Percentiles rank a stretch among this genome's conserved stretches.
These are phyloP conservation scores for Sebastes paucispinis DNA, from an alignment of 2,797 vertebrate species.

Conservation along the genomic window DNA sequence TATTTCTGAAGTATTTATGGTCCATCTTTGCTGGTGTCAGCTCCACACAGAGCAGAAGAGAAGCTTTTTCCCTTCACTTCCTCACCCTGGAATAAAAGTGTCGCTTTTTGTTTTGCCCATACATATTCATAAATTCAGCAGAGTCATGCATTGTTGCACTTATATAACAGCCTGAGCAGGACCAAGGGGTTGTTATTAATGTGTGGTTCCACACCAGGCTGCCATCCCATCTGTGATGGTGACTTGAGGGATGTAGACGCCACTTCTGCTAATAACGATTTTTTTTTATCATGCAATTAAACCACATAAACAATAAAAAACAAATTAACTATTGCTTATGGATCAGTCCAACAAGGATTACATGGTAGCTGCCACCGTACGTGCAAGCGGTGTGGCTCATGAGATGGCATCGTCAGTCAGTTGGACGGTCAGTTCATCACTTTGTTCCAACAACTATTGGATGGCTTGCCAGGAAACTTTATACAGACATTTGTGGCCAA, in stretches of 20 bases:
- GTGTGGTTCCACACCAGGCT: constrained; percentile 40
- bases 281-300: constrained; percentile 53
- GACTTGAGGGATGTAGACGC: constrained; percentile 25
- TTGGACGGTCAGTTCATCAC: neutral
- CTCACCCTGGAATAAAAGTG: neutral
- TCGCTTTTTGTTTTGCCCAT: constrained; percentile 25
- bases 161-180: constrained; percentile 36
- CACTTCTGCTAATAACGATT: constrained; percentile 37
- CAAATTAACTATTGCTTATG: neutral
- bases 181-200: constrained; percentile 23
- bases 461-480: neutral
- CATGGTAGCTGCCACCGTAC: neutral
- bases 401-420: neutral
- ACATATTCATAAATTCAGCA: constrained; percentile 50
- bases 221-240: constrained; percentile 42
- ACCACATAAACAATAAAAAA: constrained; percentile 35
- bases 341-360: neutral
- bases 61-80: neutral
- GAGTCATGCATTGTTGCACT: constrained; percentile 56
- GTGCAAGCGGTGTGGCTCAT: neutral
- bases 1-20: constrained; percentile 81
- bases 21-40: constrained; percentile 63
- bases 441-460: neutral
- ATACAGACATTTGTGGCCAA: neutral
- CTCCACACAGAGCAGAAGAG: constrained; percentile 22